Evolutionary conservation across 2,797 vertebrate species (phyloP), one percentile per base, ranked within the genome.

Genomic region (Helicolenus hilgendorfi): DNA sequence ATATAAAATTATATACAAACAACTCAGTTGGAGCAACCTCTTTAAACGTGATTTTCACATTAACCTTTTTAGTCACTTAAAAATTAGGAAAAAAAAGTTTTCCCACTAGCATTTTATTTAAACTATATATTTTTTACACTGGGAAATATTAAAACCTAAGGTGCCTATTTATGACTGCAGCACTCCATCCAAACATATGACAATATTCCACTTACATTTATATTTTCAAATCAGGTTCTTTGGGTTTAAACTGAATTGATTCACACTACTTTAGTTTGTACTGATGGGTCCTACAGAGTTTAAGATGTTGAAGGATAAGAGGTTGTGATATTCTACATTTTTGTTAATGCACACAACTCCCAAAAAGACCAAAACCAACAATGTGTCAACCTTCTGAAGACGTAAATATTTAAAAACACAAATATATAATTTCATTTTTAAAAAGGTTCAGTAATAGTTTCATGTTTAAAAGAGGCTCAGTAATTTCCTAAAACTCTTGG

Each of bases 21-120:
- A 27, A 26, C 14, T 69, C 24, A 11, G n/a, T 22, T 29, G 10
- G 8, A 58, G 18, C 3, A 41, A 45, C 15, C 31, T 35, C 27
- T 38, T 76, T 24, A 68, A 27, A 38, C 26, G 10, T 4, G 33
- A 59, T 9, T 56, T 56, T 2, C 11, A 67, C 20, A n/a, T 33
- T 1, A 10, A 24, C 2, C 2, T 14, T 8, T 70, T 31, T 14
- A 70, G 11, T 70, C 11, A 13, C 6, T 53, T 31, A 3, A 31
- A 14, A 31, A 29, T n/a, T 0, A n/a, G 11, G 13, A 26, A 15
- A 36, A 5, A 33, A 15, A 0, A 15, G 3, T 0, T 18, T 18
- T 45, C 5, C 20, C 33, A n/a, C 27, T 1, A 29, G 24, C 26
- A 69, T 49, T 41, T 20, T 26, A 65, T 36, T 31, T 14, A 35